These are phyloP conservation scores for Dione vanillae DNA, from an alignment of 2,888 invertebrate genomes.

Conservation along the genomic window DNA sequence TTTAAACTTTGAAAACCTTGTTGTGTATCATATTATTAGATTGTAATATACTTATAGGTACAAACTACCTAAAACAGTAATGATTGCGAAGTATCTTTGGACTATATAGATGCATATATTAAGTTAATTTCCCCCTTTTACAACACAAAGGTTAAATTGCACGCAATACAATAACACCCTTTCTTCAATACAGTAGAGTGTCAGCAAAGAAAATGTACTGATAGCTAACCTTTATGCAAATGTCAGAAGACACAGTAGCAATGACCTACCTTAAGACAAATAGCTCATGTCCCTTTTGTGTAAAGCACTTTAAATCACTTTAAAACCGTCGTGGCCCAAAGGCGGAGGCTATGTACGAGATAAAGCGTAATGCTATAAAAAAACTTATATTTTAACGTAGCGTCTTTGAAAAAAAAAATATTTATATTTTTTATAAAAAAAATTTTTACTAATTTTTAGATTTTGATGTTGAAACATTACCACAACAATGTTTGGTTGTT, in stretches of 20 bases:
- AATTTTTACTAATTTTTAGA: background rate
- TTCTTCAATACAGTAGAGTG: constrained; percentile 71
- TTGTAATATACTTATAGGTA: background rate
- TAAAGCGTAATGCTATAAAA: no score
- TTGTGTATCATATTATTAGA: background rate
- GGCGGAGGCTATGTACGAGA: no score
- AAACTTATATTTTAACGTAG: no score
- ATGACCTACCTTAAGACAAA: constrained; percentile 79
- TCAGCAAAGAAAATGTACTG: constrained; percentile 76
- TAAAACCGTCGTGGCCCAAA: no score
- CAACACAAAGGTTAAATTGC: constrained; percentile 70
- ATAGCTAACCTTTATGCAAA: constrained; percentile 81
- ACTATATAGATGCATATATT: constrained; percentile 39
- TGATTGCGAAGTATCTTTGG: background rate
- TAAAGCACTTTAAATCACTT: constrained; percentile 20
- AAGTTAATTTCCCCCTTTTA: constrained; percentile 50
- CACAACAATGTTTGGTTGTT: constrained; percentile 45
- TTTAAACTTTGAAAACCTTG: background rate
- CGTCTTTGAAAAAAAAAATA: no score
- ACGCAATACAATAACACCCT: constrained; percentile 75
- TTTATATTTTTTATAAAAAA: no score
- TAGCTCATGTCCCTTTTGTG: constrained; percentile 71
- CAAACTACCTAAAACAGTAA: background rate
- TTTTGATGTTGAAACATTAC: constrained; percentile 10
- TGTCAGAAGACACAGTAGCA: constrained; percentile 75